Evolutionary conservation across 2,797 vertebrate species (phyloP).

Genomic region (Etheostoma nigrum): DNA sequence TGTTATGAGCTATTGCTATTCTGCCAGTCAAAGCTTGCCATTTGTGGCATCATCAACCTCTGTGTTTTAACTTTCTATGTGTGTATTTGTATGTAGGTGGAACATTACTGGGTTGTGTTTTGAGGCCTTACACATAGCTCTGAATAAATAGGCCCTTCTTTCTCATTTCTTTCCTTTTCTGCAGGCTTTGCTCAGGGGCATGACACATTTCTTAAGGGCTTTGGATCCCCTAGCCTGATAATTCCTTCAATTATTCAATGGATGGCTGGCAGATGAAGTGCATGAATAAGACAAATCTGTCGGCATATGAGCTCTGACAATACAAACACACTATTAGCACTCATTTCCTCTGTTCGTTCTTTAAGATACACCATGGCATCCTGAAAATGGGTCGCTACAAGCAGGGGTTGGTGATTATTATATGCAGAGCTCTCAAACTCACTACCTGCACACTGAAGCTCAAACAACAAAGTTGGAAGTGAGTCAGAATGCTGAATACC

Average conservation of each 20-base stretch:
- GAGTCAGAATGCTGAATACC: constrained; percentile 37
- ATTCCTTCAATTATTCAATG: constrained; percentile 85
- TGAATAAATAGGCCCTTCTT: constrained; percentile 68
- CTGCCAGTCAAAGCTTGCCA: constrained; percentile 80
- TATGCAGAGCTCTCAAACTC: constrained; percentile 24
- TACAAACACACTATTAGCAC: constrained; percentile 70
- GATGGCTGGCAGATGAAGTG: constrained; percentile 78
- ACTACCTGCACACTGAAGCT: constrained; percentile 51
- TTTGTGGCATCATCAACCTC: constrained; percentile 79
- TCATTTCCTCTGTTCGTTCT: constrained; percentile 70
- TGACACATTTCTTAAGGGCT: constrained; percentile 83
- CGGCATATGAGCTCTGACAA: constrained; percentile 64
- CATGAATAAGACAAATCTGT: constrained; percentile 81
- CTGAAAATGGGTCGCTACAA: constrained; percentile 33
- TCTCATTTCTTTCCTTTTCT: constrained; percentile 44
- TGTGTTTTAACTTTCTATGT: constrained; percentile 70
- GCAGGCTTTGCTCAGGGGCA: constrained; percentile 80
- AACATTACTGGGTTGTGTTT: constrained; percentile 56
- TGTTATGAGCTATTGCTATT: constrained; percentile 76
- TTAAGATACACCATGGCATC: constrained; percentile 52
- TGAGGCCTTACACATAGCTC: constrained; percentile 40
- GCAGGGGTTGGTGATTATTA: constrained; percentile 53
- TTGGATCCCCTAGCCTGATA: constrained; percentile 81
- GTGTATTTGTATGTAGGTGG: constrained; percentile 71
- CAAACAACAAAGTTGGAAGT: constrained; percentile 40